A percentile compares a stretch with the other conserved stretches of the same genome.
Evolutionary conservation across 2,888 invertebrate species (phyloP).

Genomic region (Lepidochitona cinerea): DNA sequence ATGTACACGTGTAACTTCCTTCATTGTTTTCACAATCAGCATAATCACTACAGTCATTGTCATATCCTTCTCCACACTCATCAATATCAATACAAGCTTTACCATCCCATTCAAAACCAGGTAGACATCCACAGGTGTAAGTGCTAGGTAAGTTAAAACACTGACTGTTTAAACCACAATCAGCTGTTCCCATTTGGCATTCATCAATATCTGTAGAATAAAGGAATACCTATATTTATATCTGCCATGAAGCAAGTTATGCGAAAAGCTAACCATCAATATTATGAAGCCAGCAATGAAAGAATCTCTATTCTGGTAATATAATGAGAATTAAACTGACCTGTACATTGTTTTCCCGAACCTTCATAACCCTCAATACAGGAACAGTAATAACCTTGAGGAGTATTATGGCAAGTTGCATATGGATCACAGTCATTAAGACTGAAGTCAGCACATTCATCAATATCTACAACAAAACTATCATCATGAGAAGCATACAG

Average conservation of each 20-base stretch:
- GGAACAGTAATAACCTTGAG: constrained; percentile 17
- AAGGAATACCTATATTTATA: no score
- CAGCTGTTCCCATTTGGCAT: background rate
- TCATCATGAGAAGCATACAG: no score
- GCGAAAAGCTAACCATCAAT: no score
- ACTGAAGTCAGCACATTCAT: constrained; percentile 6
- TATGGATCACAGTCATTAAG: constrained; percentile 3
- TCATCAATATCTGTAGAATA: constrained; percentile 10
- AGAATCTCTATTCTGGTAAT: no score
- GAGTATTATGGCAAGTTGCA: constrained; percentile 13
- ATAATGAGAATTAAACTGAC: background rate
- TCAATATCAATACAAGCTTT: constrained; percentile 13
- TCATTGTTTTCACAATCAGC: constrained; percentile 15
- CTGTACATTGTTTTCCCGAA: constrained; percentile 2
- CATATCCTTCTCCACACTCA: constrained; percentile 8
- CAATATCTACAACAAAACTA: constrained; percentile 12
- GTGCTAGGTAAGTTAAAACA: constrained; percentile 18
- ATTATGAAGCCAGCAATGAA: no score
- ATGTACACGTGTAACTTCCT: constrained; percentile 21
- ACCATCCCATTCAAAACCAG: constrained; percentile 18
- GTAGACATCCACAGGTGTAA: constrained; percentile 16
- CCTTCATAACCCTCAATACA: constrained; percentile 14
- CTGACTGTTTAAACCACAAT: background rate
- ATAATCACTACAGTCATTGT: constrained; percentile 7
- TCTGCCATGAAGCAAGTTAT: no score